A percentile compares a stretch with the other conserved stretches of the same genome.
phyloP scores from a whole-genome alignment of 2,797 vertebrate genomes.

The Sphenopsis melanotis region DNA sequence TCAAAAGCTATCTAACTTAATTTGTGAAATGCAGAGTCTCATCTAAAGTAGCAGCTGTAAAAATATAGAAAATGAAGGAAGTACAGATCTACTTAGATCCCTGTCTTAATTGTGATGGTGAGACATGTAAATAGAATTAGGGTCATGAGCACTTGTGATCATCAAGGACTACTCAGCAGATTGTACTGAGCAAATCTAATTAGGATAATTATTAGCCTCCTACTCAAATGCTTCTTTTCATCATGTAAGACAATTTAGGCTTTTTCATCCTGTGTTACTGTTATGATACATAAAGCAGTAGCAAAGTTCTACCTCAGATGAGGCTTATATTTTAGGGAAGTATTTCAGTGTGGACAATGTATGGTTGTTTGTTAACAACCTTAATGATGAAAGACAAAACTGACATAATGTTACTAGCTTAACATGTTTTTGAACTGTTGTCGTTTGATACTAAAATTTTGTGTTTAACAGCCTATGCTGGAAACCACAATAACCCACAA shows the following conservation, averaged over 20 bases:
- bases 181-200: not conserved
- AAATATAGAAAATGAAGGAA: not conserved
- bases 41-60: not conserved
- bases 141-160: not conserved
- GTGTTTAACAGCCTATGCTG: not conserved
- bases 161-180: not conserved
- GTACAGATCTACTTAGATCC: not conserved
- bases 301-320: not conserved
- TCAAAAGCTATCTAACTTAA: not conserved
- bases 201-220: not conserved
- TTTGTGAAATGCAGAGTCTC: not conserved
- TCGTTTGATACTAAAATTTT: not conserved
- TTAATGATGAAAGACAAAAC: not conserved
- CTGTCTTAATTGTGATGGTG: not conserved
- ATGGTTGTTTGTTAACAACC: not conserved
- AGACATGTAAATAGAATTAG: not conserved
- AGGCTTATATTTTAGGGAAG: not conserved
- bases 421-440: not conserved
- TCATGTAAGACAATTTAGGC: not conserved
- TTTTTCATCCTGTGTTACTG: not conserved
- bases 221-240: not conserved
- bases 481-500: not conserved
- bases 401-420: not conserved
- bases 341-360: not conserved
- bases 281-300: not conserved